Base-by-base conservation (phyloP, 1,140 invertebrate genomes). In the Anoplolepis gracilipes region DNA sequence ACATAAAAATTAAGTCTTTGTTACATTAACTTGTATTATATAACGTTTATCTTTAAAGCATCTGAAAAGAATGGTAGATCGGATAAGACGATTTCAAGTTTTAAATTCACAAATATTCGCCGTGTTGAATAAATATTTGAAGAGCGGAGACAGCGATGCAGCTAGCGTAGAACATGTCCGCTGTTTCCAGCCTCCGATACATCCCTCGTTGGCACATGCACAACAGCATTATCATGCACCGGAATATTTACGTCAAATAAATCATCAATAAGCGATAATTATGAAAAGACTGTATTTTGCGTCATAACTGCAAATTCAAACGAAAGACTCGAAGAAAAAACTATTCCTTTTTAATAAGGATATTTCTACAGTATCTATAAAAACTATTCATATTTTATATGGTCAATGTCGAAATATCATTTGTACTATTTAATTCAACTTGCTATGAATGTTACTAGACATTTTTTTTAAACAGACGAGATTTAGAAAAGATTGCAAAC, bases 101-200 rank as follows among this genome's bases (percentile, higher is more conserved):
- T 95, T 99, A 59, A 99, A 99, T 95, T 99, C 98, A 65, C 99
- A 99, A 95, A 99, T 99, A 84, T 99, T 99, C 95, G 98, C 99
- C 25, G 98, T 99, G 59, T 96, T 99, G 39, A 99, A 99, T 94
- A 99, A 99, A 94, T 99, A 99, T 95, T 95, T 99, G 49, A 98
- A 98, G 92, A 97, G 97, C 39, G 97, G 97, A 85, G 98, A 98
- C 90, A 96, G 96, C 82, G 97, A 98, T 92, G 97, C 97, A 62
- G 97, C 98, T 72, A 98, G 98, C 33, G 98, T 99, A 13, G 99
- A 99, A 94, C 99, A 99, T 94, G 99, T 99, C 11, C 96, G 98
- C 42, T 99, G 99, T 94, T 99, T 99, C 96, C 98, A 99, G 86
- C 99, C 99, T 28, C 99, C 98, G 11, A 97, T 98, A 92, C 98